Evolutionary conservation across 2,888 invertebrate species (phyloP).

Genomic region (Trichopoda pennipes): DNA sequence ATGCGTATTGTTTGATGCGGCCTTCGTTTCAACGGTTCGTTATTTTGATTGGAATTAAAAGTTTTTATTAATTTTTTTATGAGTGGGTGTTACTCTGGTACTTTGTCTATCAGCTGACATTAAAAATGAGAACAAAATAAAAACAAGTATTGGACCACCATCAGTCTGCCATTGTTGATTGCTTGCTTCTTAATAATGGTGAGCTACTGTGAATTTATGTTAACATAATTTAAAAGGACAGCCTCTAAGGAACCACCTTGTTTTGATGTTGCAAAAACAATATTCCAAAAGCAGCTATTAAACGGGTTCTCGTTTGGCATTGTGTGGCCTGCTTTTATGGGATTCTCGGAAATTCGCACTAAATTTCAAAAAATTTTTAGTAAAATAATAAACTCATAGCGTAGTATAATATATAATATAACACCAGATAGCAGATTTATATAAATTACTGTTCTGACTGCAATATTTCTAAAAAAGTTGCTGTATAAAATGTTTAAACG

Average conservation of each 20-base stretch:
- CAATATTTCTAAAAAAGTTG: no score
- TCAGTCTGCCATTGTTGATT: not conserved
- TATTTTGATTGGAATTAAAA: constrained; percentile 59
- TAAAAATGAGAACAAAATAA: not conserved
- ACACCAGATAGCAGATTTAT: no score
- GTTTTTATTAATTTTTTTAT: constrained; percentile 44
- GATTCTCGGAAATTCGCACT: not conserved
- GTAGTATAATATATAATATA: no score
- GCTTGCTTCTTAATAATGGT: constrained; percentile 4
- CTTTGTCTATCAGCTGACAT: constrained; percentile 65
- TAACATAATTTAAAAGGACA: constrained; percentile 18
- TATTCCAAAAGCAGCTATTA: constrained; percentile 14
- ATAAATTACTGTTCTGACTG: no score
- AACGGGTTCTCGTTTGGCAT: not conserved
- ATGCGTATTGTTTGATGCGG: constrained; percentile 16
- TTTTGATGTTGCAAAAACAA: not conserved
- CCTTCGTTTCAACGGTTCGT: constrained; percentile 28
- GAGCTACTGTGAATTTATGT: constrained; percentile 32
- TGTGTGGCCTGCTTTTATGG: constrained; percentile 24
- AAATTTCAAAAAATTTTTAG: no score
- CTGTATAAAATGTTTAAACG: no score
- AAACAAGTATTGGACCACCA: constrained; percentile 41
- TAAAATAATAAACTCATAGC: no score
- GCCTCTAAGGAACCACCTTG: constrained; percentile 27
- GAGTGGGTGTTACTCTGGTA: constrained; percentile 61